Evolutionary conservation across 2,797 vertebrate genomes (phyloP).

Genomic region (Oreortyx pictus): DNA sequence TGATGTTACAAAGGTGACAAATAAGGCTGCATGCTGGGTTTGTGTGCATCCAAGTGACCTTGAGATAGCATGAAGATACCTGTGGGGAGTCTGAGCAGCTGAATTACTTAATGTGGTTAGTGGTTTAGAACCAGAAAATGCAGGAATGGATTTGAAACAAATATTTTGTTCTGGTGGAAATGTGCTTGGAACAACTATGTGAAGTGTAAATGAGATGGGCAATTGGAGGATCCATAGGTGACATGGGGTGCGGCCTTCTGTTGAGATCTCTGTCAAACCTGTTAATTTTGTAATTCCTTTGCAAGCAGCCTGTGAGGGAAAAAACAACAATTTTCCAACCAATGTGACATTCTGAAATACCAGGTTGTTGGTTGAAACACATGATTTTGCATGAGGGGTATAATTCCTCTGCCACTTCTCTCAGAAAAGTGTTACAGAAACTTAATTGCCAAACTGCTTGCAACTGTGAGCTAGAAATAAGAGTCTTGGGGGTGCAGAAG

Average conservation of each 20-base stretch:
- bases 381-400: background rate
- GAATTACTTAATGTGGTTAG: fast-evolving
- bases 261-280: background rate
- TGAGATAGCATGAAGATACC: background rate
- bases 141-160: fast-evolving
- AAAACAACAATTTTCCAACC: background rate
- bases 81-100: background rate
- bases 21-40: fast-evolving
- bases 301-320: background rate
- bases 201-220: background rate
- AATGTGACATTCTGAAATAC: background rate
- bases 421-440: background rate
- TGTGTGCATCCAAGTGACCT: background rate
- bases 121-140: background rate
- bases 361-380: background rate
- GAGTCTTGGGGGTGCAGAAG: background rate
- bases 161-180: background rate
- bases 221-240: background rate
- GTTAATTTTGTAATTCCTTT: background rate
- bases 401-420: background rate
- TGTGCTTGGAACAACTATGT: background rate
- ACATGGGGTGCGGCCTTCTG: background rate
- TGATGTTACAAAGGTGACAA: background rate
- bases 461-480: background rate
- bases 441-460: background rate